A percentile compares a stretch with the other conserved stretches of the same genome.
Evolutionary conservation across 2,888 invertebrate species (phyloP).

Genomic region (Achlya flavicornis): DNA sequence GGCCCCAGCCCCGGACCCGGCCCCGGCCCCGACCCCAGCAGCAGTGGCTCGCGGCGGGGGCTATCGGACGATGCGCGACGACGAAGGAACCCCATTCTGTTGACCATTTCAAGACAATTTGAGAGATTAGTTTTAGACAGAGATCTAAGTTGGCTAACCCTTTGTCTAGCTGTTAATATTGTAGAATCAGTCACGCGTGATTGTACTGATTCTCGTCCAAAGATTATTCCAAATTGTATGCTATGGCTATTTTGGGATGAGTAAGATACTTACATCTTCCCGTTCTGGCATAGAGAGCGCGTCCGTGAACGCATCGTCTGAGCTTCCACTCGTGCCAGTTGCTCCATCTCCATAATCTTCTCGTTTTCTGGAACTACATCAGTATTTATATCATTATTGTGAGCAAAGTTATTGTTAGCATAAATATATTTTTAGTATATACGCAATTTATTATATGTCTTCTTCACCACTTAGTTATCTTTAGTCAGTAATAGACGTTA

Average conservation of each 20-base stretch:
- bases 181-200: no score
- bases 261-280: constrained; percentile 74
- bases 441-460: no score
- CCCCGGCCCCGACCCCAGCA: constrained; percentile 53
- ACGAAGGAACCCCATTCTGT: constrained; percentile 80
- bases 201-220: no score
- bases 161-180: no score
- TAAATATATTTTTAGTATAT: no score
- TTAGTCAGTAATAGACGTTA: no score
- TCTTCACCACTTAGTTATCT: no score
- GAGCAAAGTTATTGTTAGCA: neutral
- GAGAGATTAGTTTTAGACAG: no score
- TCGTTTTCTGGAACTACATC: constrained; percentile 78
- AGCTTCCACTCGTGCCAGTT: constrained; percentile 85
- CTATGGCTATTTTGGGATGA: no score
- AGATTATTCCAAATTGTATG: no score
- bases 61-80: constrained; percentile 83
- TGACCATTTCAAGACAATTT: constrained; percentile 19
- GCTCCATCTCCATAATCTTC: constrained; percentile 86
- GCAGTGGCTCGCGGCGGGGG: constrained; percentile 78
- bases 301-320: constrained; percentile 84
- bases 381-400: constrained; percentile 7
- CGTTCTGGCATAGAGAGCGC: constrained; percentile 84
- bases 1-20: no score
- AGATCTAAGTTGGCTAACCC: neutral